Conservation (phyloP, 2,888 invertebrate species). For the Synanthedon myopaeformis region DNA sequence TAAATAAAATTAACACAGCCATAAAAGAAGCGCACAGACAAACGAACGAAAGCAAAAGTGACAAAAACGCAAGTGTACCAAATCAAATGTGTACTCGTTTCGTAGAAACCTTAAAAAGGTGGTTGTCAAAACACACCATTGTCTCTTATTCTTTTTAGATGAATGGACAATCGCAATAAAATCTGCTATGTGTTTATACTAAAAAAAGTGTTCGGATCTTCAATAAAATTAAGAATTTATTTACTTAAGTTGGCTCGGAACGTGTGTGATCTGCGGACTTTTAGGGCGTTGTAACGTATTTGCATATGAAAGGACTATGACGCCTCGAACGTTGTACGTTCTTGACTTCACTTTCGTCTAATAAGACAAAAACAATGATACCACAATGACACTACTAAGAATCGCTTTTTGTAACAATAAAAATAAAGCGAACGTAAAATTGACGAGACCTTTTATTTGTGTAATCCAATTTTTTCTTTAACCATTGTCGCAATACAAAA, state of each 20-base stretch:
- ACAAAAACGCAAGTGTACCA: constrained; percentile 3
- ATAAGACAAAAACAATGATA: constrained; percentile 43
- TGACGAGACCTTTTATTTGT: constrained; percentile 26
- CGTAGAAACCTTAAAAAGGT: constrained; percentile 1
- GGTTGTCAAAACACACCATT: constrained; percentile 1
- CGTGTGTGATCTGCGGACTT: constrained; percentile 36
- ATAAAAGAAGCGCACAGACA: no score
- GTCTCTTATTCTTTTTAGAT: background rate
- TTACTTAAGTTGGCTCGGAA: constrained; percentile 43
- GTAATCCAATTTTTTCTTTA: constrained; percentile 36
- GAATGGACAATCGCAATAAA: background rate
- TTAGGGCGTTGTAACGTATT: constrained; percentile 54
- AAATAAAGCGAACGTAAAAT: constrained; percentile 11
- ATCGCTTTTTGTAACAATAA: constrained; percentile 60
- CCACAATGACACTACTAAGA: constrained; percentile 29
- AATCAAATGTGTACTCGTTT: background rate
- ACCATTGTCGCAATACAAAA: constrained; percentile 17
- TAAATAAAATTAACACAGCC: no score
- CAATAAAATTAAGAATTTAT: constrained; percentile 9
- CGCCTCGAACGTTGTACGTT: constrained; percentile 46
- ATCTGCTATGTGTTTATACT: background rate
- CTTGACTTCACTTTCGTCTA: constrained; percentile 43
- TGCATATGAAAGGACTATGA: constrained; percentile 54
- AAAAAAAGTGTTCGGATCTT: background rate
- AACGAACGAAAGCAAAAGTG: constrained; percentile 8